Evolutionary conservation across 2,113 vertebrate species (phyloP).

Genomic region (Rhombomys opimus): DNA sequence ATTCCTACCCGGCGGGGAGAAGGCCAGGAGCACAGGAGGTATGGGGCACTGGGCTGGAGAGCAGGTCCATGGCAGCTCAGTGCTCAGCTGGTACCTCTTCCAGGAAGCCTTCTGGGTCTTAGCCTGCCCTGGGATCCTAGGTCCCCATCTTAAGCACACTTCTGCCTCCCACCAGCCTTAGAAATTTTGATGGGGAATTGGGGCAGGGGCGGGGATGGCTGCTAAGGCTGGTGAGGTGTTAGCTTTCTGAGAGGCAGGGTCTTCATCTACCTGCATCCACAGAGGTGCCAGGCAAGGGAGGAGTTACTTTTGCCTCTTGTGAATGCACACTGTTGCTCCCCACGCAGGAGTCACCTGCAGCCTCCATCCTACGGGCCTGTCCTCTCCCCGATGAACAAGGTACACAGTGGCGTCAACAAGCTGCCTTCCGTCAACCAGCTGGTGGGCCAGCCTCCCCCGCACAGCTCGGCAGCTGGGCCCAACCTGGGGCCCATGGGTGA

Average conservation of each 20-base stretch:
- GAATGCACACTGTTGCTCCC: background rate
- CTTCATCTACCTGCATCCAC: rapidly evolving
- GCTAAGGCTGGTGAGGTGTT: background rate
- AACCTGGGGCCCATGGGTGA: constrained; percentile 93
- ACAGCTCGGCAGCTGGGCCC: constrained; percentile 85
- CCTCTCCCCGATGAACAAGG: constrained; percentile 93
- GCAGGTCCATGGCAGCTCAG: background rate
- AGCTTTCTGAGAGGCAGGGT: rapidly evolving
- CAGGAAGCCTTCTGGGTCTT: background rate
- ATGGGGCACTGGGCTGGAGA: background rate
- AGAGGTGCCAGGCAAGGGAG: rapidly evolving
- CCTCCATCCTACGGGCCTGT: constrained; percentile 90
- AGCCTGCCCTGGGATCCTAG: background rate
- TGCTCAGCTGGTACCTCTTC: background rate
- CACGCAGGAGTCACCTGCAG: constrained; percentile 90
- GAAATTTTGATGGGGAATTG: background rate
- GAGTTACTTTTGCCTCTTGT: background rate
- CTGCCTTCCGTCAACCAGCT: constrained; percentile 95
- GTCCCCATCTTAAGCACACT: background rate
- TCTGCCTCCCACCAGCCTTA: background rate
- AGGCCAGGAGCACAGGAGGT: too few relatives aligned
- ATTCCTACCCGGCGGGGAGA: background rate
- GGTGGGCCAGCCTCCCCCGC: constrained; percentile 93
- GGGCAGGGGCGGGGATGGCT: rapidly evolving
- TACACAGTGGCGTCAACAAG: constrained; percentile 90